Base-by-base conservation (phyloP, 2,113 vertebrate species). In the Thermophis baileyi region DNA sequence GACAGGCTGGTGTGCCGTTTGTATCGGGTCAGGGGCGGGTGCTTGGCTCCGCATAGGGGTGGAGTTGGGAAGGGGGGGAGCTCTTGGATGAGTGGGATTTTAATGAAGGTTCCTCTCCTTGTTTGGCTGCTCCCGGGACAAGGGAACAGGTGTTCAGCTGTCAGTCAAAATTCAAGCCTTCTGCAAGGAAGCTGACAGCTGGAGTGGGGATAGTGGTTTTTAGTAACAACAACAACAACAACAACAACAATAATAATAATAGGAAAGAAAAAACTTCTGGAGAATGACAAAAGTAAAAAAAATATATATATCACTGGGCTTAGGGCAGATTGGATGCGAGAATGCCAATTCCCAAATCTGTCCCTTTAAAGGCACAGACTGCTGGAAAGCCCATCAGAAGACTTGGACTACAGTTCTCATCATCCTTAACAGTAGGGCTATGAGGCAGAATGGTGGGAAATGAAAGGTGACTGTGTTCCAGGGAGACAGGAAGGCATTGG, bases 91-190 rank as follows among this genome's bases (percentile, higher is more conserved):
- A 60, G 92, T 91, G 94, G 95, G 96, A 9, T 93, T 94, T 85
- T 95, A 95, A 96, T 53, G 95, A 96, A 94, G 47, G 93, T 93
- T 92, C 89, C 94, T 95, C 95, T 96, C 95, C 95, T 86, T 94
- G 91, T 91, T 63, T 91, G 97, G 95, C 93, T 96, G 93, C 96
- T 93, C 92, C 85, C 87, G 94, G 92, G 16, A 93, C 93, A 6
- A 93, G 95, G 96, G 96, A 98, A 98, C 98, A 98, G 98, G 98
- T 98, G 98, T 96, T 93, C 94, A 87, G 95, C 96, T 96, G 97
- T 97, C 97, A 97, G 95, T 98, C 97, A 97, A 88, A 46, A 63
- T 94, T n/a, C 46, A 7, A 30, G 74, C 93, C 91, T 25, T 20
- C 69, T 40, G 69, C 18, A 0, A 40, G 69, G 69, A 81, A 40